Evolutionary conservation across 2,888 invertebrate genomes (phyloP).

Genomic region (Listrodromus nycthemerus): DNA sequence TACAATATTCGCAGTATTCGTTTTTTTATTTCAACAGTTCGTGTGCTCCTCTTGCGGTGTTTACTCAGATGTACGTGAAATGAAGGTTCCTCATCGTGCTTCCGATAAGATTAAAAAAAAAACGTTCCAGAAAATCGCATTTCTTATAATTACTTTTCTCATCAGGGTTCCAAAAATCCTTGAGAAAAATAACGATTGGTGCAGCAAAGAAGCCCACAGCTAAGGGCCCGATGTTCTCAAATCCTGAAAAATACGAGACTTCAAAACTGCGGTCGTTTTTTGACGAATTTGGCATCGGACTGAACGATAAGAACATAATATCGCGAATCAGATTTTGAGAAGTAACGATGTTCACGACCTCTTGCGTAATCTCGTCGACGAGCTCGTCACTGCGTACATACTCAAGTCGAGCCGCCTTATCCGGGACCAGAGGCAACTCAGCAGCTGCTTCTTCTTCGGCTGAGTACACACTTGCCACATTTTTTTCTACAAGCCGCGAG

Average conservation of each 20-base stretch:
- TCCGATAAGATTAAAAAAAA: not conserved
- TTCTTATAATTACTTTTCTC: not conserved
- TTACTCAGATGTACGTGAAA: constrained; percentile 11
- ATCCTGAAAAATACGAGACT: not conserved
- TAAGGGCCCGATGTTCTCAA: not conserved
- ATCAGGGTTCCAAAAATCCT: constrained; percentile 19
- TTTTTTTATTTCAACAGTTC: not conserved
- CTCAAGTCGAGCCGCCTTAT: not conserved
- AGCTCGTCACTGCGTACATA: constrained; percentile 2
- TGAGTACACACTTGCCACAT: constrained; percentile 24
- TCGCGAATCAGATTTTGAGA: not conserved
- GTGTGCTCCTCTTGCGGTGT: not conserved
- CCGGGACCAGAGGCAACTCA: not conserved
- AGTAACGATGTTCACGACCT: constrained; percentile 26
- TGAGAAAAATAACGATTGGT: constrained; percentile 6
- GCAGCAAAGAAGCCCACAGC: constrained; percentile 7
- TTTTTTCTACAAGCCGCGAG: not conserved
- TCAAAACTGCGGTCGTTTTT: not conserved
- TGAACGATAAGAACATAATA: constrained; percentile 21
- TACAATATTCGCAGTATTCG: not conserved
- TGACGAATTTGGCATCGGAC: not conserved
- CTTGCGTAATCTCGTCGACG: constrained; percentile 24
- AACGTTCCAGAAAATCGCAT: not conserved
- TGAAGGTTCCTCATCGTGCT: not conserved
- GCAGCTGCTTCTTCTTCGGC: not conserved